These are phyloP conservation scores for Ploceus nigricollis DNA, from an alignment of 2,113 vertebrate genomes.

Conservation along the genomic window DNA sequence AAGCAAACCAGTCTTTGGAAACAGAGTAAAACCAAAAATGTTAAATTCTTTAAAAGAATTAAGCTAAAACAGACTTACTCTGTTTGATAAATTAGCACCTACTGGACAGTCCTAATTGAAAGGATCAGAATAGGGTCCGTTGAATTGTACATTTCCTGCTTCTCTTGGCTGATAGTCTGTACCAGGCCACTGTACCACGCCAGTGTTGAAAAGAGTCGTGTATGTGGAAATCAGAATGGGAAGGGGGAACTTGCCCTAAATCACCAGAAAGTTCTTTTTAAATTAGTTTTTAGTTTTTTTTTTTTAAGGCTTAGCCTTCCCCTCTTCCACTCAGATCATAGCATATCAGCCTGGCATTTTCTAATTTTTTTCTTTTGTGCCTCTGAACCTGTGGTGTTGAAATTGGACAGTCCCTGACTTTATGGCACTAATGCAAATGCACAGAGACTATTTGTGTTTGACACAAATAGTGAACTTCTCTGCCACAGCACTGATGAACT, in stretches of 20 bases:
- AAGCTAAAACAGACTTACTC: neutral
- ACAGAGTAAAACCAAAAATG: neutral
- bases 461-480: neutral
- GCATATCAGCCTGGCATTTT: neutral
- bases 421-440: neutral
- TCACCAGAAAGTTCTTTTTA: neutral
- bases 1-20: neutral
- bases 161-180: neutral
- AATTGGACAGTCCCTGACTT: neutral
- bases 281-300: neutral
- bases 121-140: rapidly evolving
- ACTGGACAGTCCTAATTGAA: neutral
- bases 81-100: neutral
- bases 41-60: neutral
- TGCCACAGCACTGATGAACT: neutral
- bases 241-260: neutral
- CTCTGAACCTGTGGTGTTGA: neutral
- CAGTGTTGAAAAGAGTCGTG: neutral
- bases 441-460: neutral
- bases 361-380: neutral
- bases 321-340: rapidly evolving
- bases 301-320: neutral
- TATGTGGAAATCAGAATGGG: neutral
- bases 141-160: neutral
- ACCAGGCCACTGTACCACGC: neutral